Percentiles rank a stretch among this genome's conserved stretches.
These are phyloP conservation scores for Vanacampus margaritifer DNA, from an alignment of 2,113 vertebrate genomes.

Conservation along the genomic window DNA sequence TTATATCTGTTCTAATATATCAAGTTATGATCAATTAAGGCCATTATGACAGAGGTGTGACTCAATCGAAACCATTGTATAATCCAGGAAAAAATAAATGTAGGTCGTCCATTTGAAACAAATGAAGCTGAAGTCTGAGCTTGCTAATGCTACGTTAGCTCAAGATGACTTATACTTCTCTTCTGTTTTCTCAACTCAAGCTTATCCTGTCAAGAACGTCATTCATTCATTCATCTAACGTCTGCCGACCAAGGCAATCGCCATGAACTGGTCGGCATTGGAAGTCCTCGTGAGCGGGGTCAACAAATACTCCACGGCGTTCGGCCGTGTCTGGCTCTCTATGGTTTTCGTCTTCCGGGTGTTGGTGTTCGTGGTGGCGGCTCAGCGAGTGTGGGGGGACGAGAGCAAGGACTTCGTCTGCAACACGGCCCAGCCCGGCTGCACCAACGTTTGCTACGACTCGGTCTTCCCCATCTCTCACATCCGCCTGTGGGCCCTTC, in stretches of 20 bases:
- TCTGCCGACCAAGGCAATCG: background rate
- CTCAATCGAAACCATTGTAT: no score
- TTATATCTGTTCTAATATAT: no score
- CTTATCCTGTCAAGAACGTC: background rate
- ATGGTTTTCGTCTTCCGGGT: slow-evolving; percentile 89
- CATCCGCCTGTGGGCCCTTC: slow-evolving; percentile 91
- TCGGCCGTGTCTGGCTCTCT: slow-evolving; percentile 90
- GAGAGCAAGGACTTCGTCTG: slow-evolving; percentile 89
- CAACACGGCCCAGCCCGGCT: slow-evolving; percentile 88
- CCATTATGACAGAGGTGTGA: background rate
- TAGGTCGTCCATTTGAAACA: no score
- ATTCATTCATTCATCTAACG: background rate
- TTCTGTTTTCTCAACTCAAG: slow-evolving; percentile 1
- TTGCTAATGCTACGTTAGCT: no score
- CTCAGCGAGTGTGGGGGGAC: slow-evolving; percentile 85
- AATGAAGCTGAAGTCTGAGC: no score
- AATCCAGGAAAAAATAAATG: no score
- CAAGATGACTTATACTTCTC: background rate
- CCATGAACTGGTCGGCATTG: slow-evolving; percentile 87
- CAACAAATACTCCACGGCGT: slow-evolving; percentile 89
- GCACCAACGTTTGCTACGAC: slow-evolving; percentile 86
- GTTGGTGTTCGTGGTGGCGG: slow-evolving; percentile 89
- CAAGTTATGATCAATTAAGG: background rate
- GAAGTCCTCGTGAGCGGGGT: slow-evolving; percentile 81
- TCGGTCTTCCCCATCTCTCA: slow-evolving; percentile 89